Percentiles rank a stretch among this genome's conserved stretches.
phyloP scores from a whole-genome alignment of 2,113 vertebrate genomes.

The Xyliphius kryptos region DNA sequence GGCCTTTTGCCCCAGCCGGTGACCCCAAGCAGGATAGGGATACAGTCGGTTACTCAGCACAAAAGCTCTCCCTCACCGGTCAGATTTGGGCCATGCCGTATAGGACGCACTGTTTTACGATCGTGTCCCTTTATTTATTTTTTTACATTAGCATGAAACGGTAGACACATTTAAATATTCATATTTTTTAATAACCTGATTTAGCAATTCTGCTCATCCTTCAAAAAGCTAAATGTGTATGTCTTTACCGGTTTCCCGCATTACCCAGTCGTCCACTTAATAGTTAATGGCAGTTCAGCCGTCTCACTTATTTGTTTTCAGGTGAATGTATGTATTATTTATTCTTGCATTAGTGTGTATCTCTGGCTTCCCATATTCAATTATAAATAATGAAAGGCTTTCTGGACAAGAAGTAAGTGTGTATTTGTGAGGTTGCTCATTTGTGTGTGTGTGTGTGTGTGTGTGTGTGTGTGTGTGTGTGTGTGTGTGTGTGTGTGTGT shows the following conservation, averaged over 20 bases:
- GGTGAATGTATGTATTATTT: constrained; percentile 73
- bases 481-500: constrained; percentile 11
- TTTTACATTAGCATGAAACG: not conserved
- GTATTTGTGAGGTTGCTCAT: constrained; percentile 46
- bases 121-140: not conserved
- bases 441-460: constrained; percentile 52
- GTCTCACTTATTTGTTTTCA: constrained; percentile 58
- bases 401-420: constrained; percentile 61
- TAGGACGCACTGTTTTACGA: not conserved
- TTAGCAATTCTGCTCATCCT: too few species aligned
- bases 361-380: constrained; percentile 54
- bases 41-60: constrained; percentile 37
- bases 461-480: constrained; percentile 51
- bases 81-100: not conserved
- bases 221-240: too few species aligned
- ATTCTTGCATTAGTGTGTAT: constrained; percentile 65
- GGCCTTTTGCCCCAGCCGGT: constrained; percentile 35
- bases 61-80: constrained; percentile 14
- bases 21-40: constrained; percentile 48
- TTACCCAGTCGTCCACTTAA: constrained; percentile 8
- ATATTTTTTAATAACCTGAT: too few species aligned
- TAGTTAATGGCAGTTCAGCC: constrained; percentile 26
- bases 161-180: too few species aligned
- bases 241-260: too few species aligned
- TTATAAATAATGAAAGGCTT: constrained; percentile 73